phyloP scores from a whole-genome alignment of 2,888 invertebrate genomes.

The Pollenia labialis region DNA sequence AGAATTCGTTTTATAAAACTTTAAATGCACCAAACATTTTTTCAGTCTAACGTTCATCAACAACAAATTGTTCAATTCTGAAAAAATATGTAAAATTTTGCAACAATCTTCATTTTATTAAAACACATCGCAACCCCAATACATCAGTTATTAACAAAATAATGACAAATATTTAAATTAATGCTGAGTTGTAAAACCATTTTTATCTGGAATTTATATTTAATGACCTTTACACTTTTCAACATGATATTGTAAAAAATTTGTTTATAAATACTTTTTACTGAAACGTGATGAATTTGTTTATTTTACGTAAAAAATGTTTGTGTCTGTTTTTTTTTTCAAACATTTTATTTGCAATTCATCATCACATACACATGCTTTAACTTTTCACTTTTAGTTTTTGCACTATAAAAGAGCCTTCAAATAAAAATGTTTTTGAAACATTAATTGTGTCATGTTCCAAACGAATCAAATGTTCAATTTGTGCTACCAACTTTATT shows the following conservation, averaged over 20 bases:
- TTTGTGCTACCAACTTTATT: constrained; percentile 2
- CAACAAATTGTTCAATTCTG: too few species aligned
- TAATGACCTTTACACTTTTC: constrained; percentile 18
- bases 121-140: too few species aligned
- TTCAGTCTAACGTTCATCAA: too few species aligned
- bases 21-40: too few species aligned
- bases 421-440: background rate
- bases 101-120: too few species aligned
- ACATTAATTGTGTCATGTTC: constrained; percentile 54
- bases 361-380: constrained; percentile 21
- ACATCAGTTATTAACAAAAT: too few species aligned
- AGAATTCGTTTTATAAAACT: too few species aligned
- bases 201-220: constrained; percentile 1
- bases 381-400: constrained; percentile 26
- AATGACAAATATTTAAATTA: constrained; percentile 8
- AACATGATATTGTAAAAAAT: background rate
- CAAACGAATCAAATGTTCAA: constrained; percentile 35
- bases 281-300: constrained; percentile 45
- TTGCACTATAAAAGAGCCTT: background rate
- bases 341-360: constrained; percentile 33
- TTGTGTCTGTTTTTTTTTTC: background rate
- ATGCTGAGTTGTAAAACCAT: constrained; percentile 39
- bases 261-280: constrained; percentile 17
- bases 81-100: too few species aligned
- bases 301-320: background rate